Evolutionary conservation across 2,113 vertebrate species (phyloP), one percentile per base, ranked within the genome.

Genomic region (Hoplias malabaricus): DNA sequence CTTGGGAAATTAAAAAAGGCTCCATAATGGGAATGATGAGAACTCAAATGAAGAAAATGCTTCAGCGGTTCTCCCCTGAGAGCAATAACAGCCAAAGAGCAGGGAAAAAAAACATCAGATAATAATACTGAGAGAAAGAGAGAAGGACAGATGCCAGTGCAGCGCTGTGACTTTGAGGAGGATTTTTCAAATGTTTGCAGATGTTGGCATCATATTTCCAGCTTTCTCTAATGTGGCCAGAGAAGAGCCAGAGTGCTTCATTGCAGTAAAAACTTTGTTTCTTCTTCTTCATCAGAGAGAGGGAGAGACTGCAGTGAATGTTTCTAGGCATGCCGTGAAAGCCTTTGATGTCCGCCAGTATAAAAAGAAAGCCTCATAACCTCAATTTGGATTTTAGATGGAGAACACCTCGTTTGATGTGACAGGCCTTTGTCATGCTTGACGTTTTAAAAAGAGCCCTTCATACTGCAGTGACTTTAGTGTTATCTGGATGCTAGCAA

Each of bases 181-280:
- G 86, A 91, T 91, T 90, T 89, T 88, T 89, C 88, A 91, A 93
- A 91, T 92, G 90, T 90, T 92, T 91, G 90, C 92, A 92, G 90
- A 90, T 92, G 92, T 92, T 89, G 87, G 88, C 91, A 91, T 91
- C 90, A 87, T 87, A 87, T 91, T 90, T 91, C 81, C 79, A 89
- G 80, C 80, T 79, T 84, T 87, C 88, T 91, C 87, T 88, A 69
- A 89, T 91, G 89, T 89, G 86, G 90, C 69, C 69, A 54, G 85
- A 82, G 86, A 89, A 82, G 87, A 93, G 86, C 69, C 84, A 80
- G 84, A 84, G 88, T 29, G 89, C 85, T 86, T 85, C 77, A 79
- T 77, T 56, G 88, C 82, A 88, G 87, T 89, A 89, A 90, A 90
- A 90, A 88, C 85, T 87, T 84, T 67, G 87, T 83, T 88, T 83